phyloP scores from a whole-genome alignment of 2,797 vertebrate genomes.

The Coracias cyanogaster region DNA sequence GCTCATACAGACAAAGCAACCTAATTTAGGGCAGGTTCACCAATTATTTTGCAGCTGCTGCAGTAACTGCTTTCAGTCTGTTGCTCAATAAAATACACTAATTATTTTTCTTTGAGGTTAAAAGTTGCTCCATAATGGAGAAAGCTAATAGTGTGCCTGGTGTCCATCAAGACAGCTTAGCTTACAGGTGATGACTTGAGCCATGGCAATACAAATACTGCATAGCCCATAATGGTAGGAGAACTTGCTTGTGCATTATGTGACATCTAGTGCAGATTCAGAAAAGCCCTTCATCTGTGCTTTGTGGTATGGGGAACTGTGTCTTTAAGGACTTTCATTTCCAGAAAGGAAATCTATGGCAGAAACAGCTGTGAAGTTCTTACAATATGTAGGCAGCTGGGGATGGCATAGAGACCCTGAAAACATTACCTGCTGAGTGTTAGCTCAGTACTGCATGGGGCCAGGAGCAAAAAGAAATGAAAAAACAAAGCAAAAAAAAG shows the following conservation, averaged over 20 bases:
- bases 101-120: not conserved
- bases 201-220: not conserved
- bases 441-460: not conserved
- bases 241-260: not conserved
- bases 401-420: not conserved
- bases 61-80: not conserved
- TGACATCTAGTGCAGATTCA: not conserved
- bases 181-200: not conserved
- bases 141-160: not conserved
- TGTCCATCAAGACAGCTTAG: not conserved
- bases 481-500: too few relatives aligned
- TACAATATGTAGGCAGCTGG: not conserved
- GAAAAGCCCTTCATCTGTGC: not conserved
- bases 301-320: not conserved
- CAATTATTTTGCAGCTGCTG: not conserved
- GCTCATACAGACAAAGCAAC: not conserved
- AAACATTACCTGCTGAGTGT: not conserved
- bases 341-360: not conserved
- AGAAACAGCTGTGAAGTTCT: conserved; percentile 23
- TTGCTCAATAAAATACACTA: not conserved
- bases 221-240: not conserved
- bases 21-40: not conserved
- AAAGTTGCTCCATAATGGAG: not conserved
- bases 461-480: not conserved
- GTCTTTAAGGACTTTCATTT: not conserved